Percentiles rank a stretch among this genome's conserved stretches.
phyloP scores from a whole-genome alignment of 92 coral and sea anemone genomes.

The Porites rus region DNA sequence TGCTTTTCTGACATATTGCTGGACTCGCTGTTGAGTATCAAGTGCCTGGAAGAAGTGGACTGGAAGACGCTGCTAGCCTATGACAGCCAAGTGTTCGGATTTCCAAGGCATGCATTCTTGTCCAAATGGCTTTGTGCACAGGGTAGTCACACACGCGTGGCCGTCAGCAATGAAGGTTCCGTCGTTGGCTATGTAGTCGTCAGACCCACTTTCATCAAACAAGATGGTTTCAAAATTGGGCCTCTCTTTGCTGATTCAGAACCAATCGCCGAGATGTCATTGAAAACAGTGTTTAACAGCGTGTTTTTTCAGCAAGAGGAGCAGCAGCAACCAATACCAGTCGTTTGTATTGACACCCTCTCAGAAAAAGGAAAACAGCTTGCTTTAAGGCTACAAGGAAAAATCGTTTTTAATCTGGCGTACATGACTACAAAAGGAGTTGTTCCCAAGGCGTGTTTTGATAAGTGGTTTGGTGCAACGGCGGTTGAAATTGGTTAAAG shows the following conservation, averaged over 20 bases:
- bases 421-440: background rate
- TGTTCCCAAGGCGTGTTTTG: background rate
- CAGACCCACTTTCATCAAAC: conserved; percentile 35
- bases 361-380: conserved; percentile 18
- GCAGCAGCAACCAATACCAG: background rate
- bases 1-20: background rate
- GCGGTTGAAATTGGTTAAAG: background rate
- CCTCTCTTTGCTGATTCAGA: conserved; percentile 54
- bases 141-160: conserved; percentile 51
- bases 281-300: conserved; percentile 38
- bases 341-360: conserved; percentile 10
- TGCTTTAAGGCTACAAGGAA: conserved; percentile 20
- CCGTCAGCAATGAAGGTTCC: conserved; percentile 24
- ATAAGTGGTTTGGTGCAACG: background rate
- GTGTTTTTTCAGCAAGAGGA: conserved; percentile 17
- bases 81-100: conserved; percentile 62
- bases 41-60: conserved; percentile 14
- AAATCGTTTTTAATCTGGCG: background rate
- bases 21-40: background rate
- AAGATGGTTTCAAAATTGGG: conserved; percentile 51
- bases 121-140: conserved; percentile 32
- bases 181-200: conserved; percentile 44
- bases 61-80: conserved; percentile 33
- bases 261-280: conserved; percentile 42
- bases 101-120: conserved; percentile 50